Evolutionary conservation across 2,888 invertebrate species (phyloP).

Genomic region (Phaedon cochleariae): DNA sequence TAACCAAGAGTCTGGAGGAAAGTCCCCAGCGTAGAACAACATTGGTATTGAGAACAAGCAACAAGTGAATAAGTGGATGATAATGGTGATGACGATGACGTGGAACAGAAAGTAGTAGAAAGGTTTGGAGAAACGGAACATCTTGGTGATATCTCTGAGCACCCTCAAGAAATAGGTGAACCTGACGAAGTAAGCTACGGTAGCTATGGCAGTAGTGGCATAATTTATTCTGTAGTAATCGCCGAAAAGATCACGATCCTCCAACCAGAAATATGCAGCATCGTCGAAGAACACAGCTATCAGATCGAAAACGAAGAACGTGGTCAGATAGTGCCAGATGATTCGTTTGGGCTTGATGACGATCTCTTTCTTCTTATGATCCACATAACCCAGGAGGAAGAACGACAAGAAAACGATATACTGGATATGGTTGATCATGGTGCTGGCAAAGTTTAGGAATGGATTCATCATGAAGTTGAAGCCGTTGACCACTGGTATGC

Average conservation of each 20-base stretch:
- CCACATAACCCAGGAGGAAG: conserved; percentile 39
- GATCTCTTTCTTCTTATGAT: conserved; percentile 34
- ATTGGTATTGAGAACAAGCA: background rate
- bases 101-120: conserved; percentile 7
- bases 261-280: background rate
- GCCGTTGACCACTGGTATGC: background rate
- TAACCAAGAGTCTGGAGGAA: conserved; percentile 32
- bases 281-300: conserved; percentile 7
- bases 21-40: background rate
- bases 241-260: background rate
- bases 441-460: conserved; percentile 8
- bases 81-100: background rate
- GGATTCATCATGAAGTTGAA: background rate
- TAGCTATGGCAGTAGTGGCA: background rate
- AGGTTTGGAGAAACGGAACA: background rate
- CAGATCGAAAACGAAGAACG: conserved; percentile 40
- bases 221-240: background rate
- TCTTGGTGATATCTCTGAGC: background rate
- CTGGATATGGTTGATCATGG: conserved; percentile 16
- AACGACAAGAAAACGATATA: conserved; percentile 13
- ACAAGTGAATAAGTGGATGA: conserved; percentile 12
- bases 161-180: background rate
- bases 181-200: background rate
- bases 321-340: conserved; percentile 32
- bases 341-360: conserved; percentile 35